Percentiles rank a stretch among this genome's conserved stretches.
Conservation (phyloP, 2,113 vertebrate species). For the Eonycteris spelaea region DNA sequence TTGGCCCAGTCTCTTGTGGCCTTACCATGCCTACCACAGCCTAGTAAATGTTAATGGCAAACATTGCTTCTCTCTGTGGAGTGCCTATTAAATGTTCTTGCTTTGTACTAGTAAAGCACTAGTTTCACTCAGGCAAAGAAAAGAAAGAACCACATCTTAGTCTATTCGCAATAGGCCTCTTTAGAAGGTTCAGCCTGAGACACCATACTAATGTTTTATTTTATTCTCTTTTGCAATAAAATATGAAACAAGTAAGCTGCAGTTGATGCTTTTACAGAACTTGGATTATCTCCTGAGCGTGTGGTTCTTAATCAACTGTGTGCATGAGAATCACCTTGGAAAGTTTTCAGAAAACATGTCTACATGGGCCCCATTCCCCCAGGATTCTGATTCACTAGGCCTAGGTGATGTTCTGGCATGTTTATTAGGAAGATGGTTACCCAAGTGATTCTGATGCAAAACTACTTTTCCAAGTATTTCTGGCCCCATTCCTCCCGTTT, state of each 20-base stretch:
- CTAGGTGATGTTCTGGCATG: background rate
- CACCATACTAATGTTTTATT: background rate
- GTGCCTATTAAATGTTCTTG: background rate
- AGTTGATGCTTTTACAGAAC: background rate
- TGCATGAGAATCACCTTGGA: background rate
- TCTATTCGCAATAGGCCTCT: background rate
- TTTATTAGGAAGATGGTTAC: constrained; percentile 19
- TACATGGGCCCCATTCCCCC: background rate
- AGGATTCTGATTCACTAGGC: background rate
- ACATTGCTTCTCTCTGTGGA: background rate
- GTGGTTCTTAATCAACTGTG: constrained; percentile 4
- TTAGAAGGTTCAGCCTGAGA: background rate
- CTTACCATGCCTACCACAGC: background rate
- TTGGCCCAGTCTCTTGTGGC: background rate
- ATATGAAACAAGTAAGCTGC: background rate
- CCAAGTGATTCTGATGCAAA: background rate
- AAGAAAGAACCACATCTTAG: background rate
- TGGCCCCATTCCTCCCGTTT: background rate
- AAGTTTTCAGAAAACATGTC: background rate
- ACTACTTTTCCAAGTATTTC: background rate
- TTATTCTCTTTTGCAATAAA: background rate
- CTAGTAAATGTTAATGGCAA: background rate
- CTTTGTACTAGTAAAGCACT: background rate
- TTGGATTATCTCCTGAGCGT: background rate
- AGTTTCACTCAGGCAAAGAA: background rate